Conservation (phyloP, 2,113 vertebrate genomes). For the Dolichotis patagonum region DNA sequence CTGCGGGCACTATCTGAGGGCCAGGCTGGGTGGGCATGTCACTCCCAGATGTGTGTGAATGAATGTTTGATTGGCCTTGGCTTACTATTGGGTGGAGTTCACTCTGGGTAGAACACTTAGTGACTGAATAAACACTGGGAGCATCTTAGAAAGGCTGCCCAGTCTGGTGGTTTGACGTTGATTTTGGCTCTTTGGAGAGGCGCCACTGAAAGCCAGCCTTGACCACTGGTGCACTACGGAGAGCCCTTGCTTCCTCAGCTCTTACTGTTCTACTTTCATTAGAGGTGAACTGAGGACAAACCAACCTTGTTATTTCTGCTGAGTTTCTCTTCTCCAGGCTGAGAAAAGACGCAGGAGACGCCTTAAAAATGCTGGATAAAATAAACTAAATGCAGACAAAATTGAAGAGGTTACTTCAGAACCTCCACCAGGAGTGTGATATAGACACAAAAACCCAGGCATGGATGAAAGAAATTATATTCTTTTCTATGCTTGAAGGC, state of each 20-base stretch:
- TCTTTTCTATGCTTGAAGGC: not conserved
- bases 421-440: not conserved
- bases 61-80: constrained; percentile 65
- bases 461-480: not conserved
- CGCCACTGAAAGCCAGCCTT: constrained; percentile 60
- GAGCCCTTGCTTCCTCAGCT: constrained; percentile 64
- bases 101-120: constrained; percentile 70
- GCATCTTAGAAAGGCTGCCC: constrained; percentile 70
- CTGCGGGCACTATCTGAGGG: constrained; percentile 24
- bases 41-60: constrained; percentile 47
- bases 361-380: constrained; percentile 53
- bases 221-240: constrained; percentile 57
- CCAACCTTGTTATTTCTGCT: constrained; percentile 55
- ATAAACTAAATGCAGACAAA: constrained; percentile 39
- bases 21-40: constrained; percentile 40
- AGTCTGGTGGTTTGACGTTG: constrained; percentile 76
- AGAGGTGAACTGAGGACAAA: constrained; percentile 77
- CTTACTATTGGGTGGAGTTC: constrained; percentile 74
- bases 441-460: not conserved
- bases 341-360: constrained; percentile 16
- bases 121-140: constrained; percentile 74
- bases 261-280: constrained; percentile 70
- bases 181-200: constrained; percentile 68
- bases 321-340: constrained; percentile 55
- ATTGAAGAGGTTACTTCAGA: constrained; percentile 10